Evolutionary conservation across 2,888 invertebrate genomes (phyloP).

Genomic region (Pterostichus niger): DNA sequence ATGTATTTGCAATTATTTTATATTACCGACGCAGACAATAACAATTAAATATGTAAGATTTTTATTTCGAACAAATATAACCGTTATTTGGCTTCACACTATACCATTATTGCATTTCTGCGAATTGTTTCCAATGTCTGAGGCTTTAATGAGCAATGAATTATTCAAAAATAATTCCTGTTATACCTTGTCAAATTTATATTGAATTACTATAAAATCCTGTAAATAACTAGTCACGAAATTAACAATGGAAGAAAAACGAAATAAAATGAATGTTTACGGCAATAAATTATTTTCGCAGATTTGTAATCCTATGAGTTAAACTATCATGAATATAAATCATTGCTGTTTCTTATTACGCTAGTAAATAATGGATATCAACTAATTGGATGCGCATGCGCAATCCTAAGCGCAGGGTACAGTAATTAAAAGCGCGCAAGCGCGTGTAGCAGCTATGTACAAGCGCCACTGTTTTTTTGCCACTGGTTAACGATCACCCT

Average conservation of each 20-base stretch:
- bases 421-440: slow-evolving; percentile 52
- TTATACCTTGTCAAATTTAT: neutral
- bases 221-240: neutral
- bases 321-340: slow-evolving; percentile 39
- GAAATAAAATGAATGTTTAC: neutral
- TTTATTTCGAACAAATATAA: too few relatives aligned
- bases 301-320: slow-evolving; percentile 21
- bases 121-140: too few relatives aligned
- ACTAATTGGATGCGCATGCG: slow-evolving; percentile 50
- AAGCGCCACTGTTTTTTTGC: slow-evolving; percentile 61
- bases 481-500: slow-evolving; percentile 60
- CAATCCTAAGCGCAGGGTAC: slow-evolving; percentile 37
- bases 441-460: slow-evolving; percentile 41
- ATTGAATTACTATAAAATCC: neutral
- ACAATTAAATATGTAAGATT: too few relatives aligned
- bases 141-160: too few relatives aligned
- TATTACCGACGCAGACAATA: too few relatives aligned
- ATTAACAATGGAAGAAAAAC: slow-evolving; percentile 6
- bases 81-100: too few relatives aligned
- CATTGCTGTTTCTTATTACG: slow-evolving; percentile 40
- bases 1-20: too few relatives aligned
- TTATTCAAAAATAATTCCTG: too few relatives aligned
- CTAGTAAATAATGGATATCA: slow-evolving; percentile 52
- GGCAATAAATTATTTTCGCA: slow-evolving; percentile 31
- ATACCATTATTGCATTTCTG: too few relatives aligned